Evolutionary conservation across 2,888 invertebrate species (phyloP).

Genomic region (Unio delphinus): DNA sequence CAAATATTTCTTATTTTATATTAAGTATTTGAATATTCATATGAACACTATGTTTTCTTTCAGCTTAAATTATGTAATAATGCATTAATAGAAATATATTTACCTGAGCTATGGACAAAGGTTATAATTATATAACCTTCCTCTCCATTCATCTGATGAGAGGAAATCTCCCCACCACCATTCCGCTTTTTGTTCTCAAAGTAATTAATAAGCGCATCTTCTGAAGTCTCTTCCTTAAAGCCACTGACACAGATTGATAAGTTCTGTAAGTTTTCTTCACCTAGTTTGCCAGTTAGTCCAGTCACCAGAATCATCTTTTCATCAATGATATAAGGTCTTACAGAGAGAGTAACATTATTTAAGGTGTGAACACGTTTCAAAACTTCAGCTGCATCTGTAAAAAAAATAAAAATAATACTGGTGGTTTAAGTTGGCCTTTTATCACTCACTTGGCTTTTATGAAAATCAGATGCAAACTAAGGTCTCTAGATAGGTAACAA

Average conservation of each 20-base stretch:
- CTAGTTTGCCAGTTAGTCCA: slow-evolving; percentile 7
- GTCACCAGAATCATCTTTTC: slow-evolving; percentile 17
- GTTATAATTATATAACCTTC: slow-evolving; percentile 9
- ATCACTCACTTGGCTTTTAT: too few relatives aligned
- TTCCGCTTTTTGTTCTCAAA: slow-evolving; percentile 33
- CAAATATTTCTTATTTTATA: too few relatives aligned
- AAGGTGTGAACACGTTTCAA: slow-evolving; percentile 1
- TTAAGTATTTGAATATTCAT: too few relatives aligned
- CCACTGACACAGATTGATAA: slow-evolving; percentile 11
- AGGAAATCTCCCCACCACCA: slow-evolving; percentile 30
- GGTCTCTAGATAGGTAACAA: too few relatives aligned
- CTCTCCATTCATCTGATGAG: slow-evolving; percentile 2
- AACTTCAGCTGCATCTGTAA: too few relatives aligned
- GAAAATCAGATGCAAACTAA: too few relatives aligned
- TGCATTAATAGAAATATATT: too few relatives aligned
- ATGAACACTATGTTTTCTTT: too few relatives aligned
- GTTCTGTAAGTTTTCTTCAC: slow-evolving; percentile 13
- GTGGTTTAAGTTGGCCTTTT: too few relatives aligned
- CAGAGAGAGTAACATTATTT: slow-evolving; percentile 1
- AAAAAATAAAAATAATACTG: too few relatives aligned
- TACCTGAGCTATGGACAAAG: slow-evolving; percentile 9
- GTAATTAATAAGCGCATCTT: slow-evolving; percentile 19
- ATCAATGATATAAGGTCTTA: slow-evolving; percentile 13
- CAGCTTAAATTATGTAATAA: too few relatives aligned
- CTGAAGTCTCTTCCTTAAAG: slow-evolving; percentile 4